These are phyloP conservation scores for Tenthredo amoena DNA, from an alignment of 2,888 invertebrate genomes.

Conservation along the genomic window DNA sequence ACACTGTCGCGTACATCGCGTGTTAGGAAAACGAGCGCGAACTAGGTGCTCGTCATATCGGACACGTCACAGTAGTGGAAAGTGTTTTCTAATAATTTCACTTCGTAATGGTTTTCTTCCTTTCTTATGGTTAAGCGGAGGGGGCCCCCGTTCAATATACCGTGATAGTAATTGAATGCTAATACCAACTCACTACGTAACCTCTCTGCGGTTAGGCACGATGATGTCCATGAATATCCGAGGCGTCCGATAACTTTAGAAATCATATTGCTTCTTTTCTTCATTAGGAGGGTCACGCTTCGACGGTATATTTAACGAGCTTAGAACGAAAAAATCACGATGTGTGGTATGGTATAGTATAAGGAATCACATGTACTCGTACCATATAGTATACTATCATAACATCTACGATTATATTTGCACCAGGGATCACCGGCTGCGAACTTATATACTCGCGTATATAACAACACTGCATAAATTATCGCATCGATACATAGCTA, in stretches of 20 bases:
- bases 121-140: conserved; percentile 23
- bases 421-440: background rate
- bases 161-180: conserved; percentile 41
- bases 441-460: background rate
- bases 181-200: conserved; percentile 31
- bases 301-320: conserved; percentile 19
- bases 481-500: background rate
- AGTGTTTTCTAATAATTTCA: conserved; percentile 61
- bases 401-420: background rate
- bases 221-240: background rate
- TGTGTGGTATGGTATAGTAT: too few relatives aligned
- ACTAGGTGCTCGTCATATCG: background rate
- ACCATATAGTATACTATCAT: background rate
- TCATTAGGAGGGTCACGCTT: conserved; percentile 21
- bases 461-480: conserved; percentile 46
- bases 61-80: conserved; percentile 39
- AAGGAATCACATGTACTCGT: too few relatives aligned
- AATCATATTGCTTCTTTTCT: background rate
- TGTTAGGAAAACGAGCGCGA: background rate
- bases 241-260: conserved; percentile 29
- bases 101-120: conserved; percentile 55
- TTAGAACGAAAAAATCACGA: background rate
- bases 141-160: background rate
- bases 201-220: background rate
- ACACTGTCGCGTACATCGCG: background rate